phyloP scores from a whole-genome alignment of 2,888 invertebrate species.

The Orchesella flavescens region DNA sequence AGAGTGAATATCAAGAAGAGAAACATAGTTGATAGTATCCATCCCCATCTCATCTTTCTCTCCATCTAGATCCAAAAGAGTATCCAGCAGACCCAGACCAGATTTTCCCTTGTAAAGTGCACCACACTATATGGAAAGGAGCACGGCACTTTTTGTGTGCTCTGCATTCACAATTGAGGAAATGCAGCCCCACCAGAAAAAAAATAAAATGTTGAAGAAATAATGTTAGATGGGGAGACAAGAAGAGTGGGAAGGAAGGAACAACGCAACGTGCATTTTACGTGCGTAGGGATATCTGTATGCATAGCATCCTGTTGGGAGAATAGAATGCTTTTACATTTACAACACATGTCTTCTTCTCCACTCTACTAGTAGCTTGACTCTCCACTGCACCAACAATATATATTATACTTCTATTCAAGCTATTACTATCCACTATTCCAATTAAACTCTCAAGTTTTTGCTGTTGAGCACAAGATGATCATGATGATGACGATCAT shows the following conservation, averaged over 20 bases:
- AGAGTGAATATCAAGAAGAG: slow-evolving; percentile 8
- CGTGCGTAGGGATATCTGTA: slow-evolving; percentile 38
- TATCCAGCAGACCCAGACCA: no score
- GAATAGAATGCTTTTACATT: neutral
- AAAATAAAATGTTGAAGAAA: neutral
- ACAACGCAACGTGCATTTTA: slow-evolving; percentile 59
- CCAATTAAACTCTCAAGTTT: slow-evolving; percentile 54
- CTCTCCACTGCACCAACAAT: neutral
- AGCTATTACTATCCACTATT: slow-evolving; percentile 10
- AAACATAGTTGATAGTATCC: neutral
- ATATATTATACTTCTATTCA: no score
- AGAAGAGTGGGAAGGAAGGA: neutral
- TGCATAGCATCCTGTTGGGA: no score
- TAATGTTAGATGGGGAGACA: neutral
- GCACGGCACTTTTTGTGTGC: slow-evolving; percentile 31
- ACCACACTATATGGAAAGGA: neutral
- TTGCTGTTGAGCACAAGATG: slow-evolving; percentile 26
- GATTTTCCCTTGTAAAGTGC: slow-evolving; percentile 23
- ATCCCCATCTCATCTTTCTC: slow-evolving; percentile 19
- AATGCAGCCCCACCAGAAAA: slow-evolving; percentile 32
- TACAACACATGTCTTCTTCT: neutral
- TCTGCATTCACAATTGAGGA: slow-evolving; percentile 44
- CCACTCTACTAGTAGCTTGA: neutral
- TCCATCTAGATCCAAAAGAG: no score
- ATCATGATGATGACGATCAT: slow-evolving; percentile 14